phyloP scores from a whole-genome alignment of 1,140 invertebrate genomes.

The Papilio glaucus region DNA sequence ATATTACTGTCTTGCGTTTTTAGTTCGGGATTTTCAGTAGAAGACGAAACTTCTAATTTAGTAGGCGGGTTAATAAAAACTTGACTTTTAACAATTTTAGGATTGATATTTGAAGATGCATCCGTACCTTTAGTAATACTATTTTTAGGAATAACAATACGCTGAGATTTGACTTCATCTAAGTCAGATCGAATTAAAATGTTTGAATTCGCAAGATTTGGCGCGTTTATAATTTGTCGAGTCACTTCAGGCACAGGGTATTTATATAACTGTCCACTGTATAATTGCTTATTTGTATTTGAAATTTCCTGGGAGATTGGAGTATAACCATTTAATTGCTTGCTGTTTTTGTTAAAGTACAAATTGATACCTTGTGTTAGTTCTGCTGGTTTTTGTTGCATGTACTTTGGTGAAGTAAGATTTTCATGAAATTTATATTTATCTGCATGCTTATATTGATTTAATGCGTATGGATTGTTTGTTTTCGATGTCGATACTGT shows the following conservation, averaged over 20 bases:
- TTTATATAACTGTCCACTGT: constrained; percentile 76
- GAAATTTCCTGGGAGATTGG: constrained; percentile 39
- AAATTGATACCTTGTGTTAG: neutral
- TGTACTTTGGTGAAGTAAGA: constrained; percentile 16
- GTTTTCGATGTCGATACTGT: constrained; percentile 1
- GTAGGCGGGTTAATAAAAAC: constrained; percentile 45
- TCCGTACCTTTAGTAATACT: constrained; percentile 3
- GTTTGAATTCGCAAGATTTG: constrained; percentile 44
- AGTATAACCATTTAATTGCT: neutral
- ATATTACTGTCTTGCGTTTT: constrained; percentile 36
- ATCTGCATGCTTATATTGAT: constrained; percentile 11
- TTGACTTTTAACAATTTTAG: constrained; percentile 59
- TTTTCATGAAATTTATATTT: constrained; percentile 32
- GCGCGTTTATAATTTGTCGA: constrained; percentile 67
- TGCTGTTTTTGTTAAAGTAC: constrained; percentile 26
- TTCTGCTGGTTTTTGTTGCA: neutral
- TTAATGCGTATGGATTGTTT: neutral
- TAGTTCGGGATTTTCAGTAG: constrained; percentile 40
- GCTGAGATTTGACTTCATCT: constrained; percentile 21
- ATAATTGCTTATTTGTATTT: constrained; percentile 51
- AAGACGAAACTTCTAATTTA: constrained; percentile 49
- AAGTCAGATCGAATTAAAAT: constrained; percentile 30
- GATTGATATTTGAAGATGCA: neutral
- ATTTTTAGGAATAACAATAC: constrained; percentile 11
- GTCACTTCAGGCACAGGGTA: constrained; percentile 71